Evolutionary conservation across 2,113 vertebrate genomes (phyloP), one percentile per base, ranked within the genome.

Genomic region (Tenebrosternarchus preto): DNA sequence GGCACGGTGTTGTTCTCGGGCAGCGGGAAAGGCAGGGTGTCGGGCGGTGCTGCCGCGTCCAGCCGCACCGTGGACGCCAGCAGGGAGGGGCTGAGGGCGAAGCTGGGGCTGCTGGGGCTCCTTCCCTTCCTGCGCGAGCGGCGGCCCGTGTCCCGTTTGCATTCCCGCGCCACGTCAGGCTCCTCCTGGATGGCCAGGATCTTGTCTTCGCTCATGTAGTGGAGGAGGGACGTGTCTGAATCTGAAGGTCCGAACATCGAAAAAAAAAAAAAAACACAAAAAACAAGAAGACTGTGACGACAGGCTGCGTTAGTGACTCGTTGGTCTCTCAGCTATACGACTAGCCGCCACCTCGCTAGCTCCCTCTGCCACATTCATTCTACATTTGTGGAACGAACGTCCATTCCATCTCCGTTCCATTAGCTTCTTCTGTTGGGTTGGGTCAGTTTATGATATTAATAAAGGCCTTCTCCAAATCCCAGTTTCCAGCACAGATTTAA

Each of bases 181-280:
- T 93, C 86, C 69, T 94, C 92, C 84, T 94, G 93, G 78, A 93
- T 92, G 80, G 91, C 91, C 80, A 94, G 76, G 84, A 92, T 93
- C 84, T 94, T 95, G 84, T 95, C 93, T 7, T 94, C 93, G 63
- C 87, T 93, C 90, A 93, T 87, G 82, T 94, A 93, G 1, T 89
- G 92, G 79, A 93, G 84, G 50, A 93, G 91, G 0, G 93, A 94
- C 72, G 92, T 92, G 88, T 95, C 93, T 71, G 93, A 93, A 87
- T 95, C 92, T 73, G 64, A 50, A 15, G 43, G 43, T 50, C 15
- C 43, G 43, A 12, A 29, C 29, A 61, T 53, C 0, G 15, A 27
- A 61, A 24, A 33, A 19, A 67, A 43, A 20, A 36, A 43, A 43
- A 25, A n/a, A 63, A 17, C 12, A n/a, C n/a, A 61, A 24, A 33